A percentile compares a stretch with the other conserved stretches of the same genome.
These are phyloP conservation scores for Polyommatus iphigenia DNA, from an alignment of 2,888 invertebrate species.

Conservation along the genomic window DNA sequence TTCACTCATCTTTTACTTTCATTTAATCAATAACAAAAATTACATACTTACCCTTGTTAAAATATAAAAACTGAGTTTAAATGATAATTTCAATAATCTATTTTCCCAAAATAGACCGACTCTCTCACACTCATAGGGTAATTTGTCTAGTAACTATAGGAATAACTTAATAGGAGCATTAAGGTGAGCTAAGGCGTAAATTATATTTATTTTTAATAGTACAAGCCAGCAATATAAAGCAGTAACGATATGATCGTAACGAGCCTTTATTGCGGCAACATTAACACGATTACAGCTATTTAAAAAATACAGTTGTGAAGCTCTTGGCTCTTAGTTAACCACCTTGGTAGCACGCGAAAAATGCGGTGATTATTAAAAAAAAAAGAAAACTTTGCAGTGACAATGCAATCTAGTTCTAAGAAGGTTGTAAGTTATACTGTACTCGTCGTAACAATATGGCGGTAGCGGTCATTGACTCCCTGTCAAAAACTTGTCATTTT, in stretches of 20 bases:
- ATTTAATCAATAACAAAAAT: too few relatives aligned
- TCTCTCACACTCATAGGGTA: background rate
- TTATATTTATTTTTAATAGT: slow-evolving; percentile 39
- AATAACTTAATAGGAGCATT: slow-evolving; percentile 3
- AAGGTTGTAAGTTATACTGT: background rate
- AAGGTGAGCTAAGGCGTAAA: slow-evolving; percentile 44
- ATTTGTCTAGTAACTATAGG: background rate
- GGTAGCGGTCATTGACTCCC: too few relatives aligned
- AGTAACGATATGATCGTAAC: slow-evolving; percentile 55
- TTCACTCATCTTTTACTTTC: too few relatives aligned
- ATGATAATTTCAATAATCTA: background rate
- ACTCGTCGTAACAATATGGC: too few relatives aligned
- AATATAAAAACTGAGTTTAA: background rate
- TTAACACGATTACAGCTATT: slow-evolving; percentile 40
- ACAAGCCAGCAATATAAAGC: slow-evolving; percentile 32
- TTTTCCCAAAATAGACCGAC: background rate
- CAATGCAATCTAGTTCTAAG: background rate
- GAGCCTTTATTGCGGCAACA: slow-evolving; percentile 44
- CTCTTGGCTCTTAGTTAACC: background rate
- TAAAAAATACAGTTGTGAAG: background rate
- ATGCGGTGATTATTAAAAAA: background rate
- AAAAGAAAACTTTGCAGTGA: background rate
- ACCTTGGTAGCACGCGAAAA: background rate
- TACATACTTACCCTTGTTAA: too few relatives aligned
- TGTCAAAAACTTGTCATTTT: too few relatives aligned